Evolutionary conservation across 1,140 invertebrate species (phyloP), one percentile per base, ranked within the genome.

Genomic region (Phocides pigmalion): DNA sequence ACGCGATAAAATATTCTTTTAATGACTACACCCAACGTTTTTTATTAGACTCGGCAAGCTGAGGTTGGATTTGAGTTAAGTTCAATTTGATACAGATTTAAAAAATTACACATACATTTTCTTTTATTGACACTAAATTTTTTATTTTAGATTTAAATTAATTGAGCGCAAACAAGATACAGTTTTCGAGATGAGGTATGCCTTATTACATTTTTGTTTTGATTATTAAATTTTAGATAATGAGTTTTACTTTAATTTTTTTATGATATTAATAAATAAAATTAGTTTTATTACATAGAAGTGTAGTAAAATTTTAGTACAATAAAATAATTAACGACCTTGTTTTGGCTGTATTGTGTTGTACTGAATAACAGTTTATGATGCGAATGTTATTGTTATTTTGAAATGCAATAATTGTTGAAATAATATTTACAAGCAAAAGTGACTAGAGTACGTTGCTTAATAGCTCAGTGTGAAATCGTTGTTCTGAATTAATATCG

Each of bases 1-100:
- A 86, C 65, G 67, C 76, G 78, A 89, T 90, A 88, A 90, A 90
- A 82, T 86, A 88, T 86, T 79, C 73, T 89, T 84, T 88, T 90
- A 89, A 90, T 83, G 86, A 76, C 72, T 72, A 79, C 78, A 74
- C 76, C 72, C 74, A 78, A 80, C 76, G 76, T 78, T 84, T 79
- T 87, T 88, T 87, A 90, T 86, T 81, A 68, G 78, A 78, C 71
- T 68, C 74, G 73, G 74, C 74, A 70, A 76, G 74, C 67, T 66
- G 66, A 66, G 64, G 74, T 65, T 65, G 51, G 49, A 42, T 51
- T 65, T 62, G 50, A 35, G 64, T 72, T 71, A 64, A 50, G 46
- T 72, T 74, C 74, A 44, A 76, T 74, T 70, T 78, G 79, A 82
- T 81, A 82, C 74, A 85, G 70, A 78, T 84, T 86, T 81, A 70